Evolutionary conservation across 2,797 vertebrate species (phyloP), one percentile per base, ranked within the genome.

Genomic region (Oreonectes daqikongensis): DNA sequence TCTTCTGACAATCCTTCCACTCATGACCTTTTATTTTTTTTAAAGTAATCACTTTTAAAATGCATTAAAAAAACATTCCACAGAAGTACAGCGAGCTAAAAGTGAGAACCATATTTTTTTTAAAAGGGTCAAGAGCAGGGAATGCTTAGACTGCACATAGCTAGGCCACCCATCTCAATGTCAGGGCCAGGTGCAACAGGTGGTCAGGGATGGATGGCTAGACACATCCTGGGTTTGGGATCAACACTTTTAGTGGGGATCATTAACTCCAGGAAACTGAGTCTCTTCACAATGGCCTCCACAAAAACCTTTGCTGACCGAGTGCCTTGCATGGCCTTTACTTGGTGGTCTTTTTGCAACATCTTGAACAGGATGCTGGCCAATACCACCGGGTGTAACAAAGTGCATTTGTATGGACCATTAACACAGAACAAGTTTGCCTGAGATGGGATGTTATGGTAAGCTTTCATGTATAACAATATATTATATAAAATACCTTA

Each of bases 161-260:
- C 57, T 15, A 40, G 22, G 32, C 35, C 32, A 74, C 32, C 17
- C 22, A 7, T 60, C 64, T 18, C 40, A 83, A 74, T 85, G 86
- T 89, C 84, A 86, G 74, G 79, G 79, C 69, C 83, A 89, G 86
- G 77, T 86, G 84, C 81, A 82, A 84, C 84, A 87, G 83, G 85
- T 84, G 87, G 83, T 61, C 35, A 53, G 42, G 77, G 53, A 55
- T 78, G 20, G 6, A 59, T 65, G 77, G 74, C 78, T 75, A 82
- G 73, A 81, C 78, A 66, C 72, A 81, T 87, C 77, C 82, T 67
- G 74, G 66, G 79, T 69, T 28, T 67, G n/a, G 68, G 68, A 74
- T 82, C 73, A 61, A 65, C 69, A 65, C 69, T 67, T 17, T 68
- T 71, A 72, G 79, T 76, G 83, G 85, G 80, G 81, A 85, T 84